Evolutionary conservation across 2,113 vertebrate genomes (phyloP), one percentile per base, ranked within the genome.

Genomic region (Ctenodactylus gundi): DNA sequence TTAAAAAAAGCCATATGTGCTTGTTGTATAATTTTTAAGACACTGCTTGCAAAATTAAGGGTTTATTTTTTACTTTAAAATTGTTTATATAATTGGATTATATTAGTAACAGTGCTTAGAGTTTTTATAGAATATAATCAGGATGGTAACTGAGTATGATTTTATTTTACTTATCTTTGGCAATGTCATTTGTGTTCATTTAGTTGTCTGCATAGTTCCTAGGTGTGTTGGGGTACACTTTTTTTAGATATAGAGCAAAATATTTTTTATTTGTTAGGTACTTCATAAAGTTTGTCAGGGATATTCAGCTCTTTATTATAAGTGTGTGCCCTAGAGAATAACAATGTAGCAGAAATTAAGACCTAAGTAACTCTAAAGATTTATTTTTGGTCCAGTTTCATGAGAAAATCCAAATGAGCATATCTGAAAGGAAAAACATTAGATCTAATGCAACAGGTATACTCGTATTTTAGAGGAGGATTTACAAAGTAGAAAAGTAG

Each of bases 1-100:
- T 94, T 85, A 93, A 80, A 46, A 88, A 44, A 93, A 96, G 65
- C 96, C 96, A 95, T 96, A 94, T 97, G 93, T 94, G 58, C 70
- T 94, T 60, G 53, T 90, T 95, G 93, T 95, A 94, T 87, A 96
- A 89, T 93, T 97, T 93, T 95, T 84, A 64, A 96, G 82, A 57
- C 34, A 60, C 53, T 87, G 17, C 51, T 94, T 91, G 51, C 41
- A 96, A 85, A 94, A 87, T 75, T 70, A 34, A 90, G 57, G 75
- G 57, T 62, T 75, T n/a, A n/a, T n/a, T 64, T 65, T 88, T 88
- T 82, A 84, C 62, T 49, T 94, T 82, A 95, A 93, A 64, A 85
- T 73, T 57, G 85, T 90, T 96, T 90, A 85, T 85, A 58, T 85
- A 95, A 95, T 49, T 92, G 34, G 21, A 51, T 85, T 95, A 67